Percentiles rank a stretch among this genome's conserved stretches.
phyloP scores from a whole-genome alignment of 2,113 vertebrate species.

The Grus americana region DNA sequence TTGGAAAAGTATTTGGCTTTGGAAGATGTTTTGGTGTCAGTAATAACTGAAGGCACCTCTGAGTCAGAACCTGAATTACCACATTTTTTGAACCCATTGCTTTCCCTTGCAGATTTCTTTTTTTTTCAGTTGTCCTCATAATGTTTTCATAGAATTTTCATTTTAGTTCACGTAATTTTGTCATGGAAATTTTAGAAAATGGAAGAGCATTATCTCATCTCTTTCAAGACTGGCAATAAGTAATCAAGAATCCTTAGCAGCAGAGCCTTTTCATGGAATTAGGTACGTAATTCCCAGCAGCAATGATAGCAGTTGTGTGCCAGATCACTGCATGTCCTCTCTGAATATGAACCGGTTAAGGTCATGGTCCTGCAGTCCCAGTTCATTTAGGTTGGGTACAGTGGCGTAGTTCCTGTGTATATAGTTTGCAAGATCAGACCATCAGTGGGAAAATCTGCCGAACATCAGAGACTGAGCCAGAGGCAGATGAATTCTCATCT shows the following conservation, averaged over 20 bases:
- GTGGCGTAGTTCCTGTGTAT: not conserved
- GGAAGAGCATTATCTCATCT: not conserved
- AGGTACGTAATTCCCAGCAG: not conserved
- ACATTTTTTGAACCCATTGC: conserved; percentile 3
- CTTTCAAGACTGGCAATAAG: conserved; percentile 29
- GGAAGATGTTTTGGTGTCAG: not conserved
- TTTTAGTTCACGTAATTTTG: conserved; percentile 32
- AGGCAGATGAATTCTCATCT: not conserved
- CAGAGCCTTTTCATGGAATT: conserved; percentile 37
- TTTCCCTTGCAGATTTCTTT: not conserved
- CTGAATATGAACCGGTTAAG: not conserved
- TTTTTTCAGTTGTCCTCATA: not conserved
- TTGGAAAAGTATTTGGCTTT: conserved; percentile 12
- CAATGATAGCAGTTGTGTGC: not conserved
- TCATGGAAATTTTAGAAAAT: conserved; percentile 34
- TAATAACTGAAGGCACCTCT: not conserved
- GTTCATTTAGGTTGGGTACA: not conserved
- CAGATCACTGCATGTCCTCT: not conserved
- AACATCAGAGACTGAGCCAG: not conserved
- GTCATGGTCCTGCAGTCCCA: not conserved
- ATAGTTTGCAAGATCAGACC: not conserved
- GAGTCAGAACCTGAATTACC: conserved; percentile 38
- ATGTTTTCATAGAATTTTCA: conserved; percentile 28
- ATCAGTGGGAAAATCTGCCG: not conserved
- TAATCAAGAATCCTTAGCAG: conserved; percentile 16